Base-by-base conservation (phyloP, 2,888 invertebrate species). In the Arrhopalites spinosus region DNA sequence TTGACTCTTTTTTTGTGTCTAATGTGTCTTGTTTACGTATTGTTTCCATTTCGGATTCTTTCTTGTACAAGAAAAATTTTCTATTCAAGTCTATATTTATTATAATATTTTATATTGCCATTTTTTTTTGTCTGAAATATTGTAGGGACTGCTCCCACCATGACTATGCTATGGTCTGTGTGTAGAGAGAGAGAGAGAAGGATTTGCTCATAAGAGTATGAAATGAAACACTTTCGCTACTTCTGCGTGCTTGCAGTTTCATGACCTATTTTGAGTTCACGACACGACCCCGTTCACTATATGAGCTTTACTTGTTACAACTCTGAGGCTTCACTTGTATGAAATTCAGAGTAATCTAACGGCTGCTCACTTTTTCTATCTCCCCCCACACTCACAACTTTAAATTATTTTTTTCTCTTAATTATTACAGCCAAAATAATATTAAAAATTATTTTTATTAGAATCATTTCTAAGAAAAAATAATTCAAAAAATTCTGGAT, bases 201-300 rank as follows among this genome's bases (percentile, higher is more conserved):
- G 11, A 7, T 8, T 50, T 50, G 17, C 50, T 50, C 50, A 50
- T 36, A 11, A 25, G 23, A 53, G 20, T 27, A 13, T 59, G 59
- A 59, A 59, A 59, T 59, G 59, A 59, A 59, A 59, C 59, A 59
- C 59, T 59, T 59, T 59, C 59, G 59, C 59, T 59, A 59, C 59
- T 59, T 59, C 59, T 59, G 59, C 59, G 59, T 59, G 59, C 59
- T 59, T 59, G 69, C 74, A 74, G 67, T 74, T 74, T 74, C 59
- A 61, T 69, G 74, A 45, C 74, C 74, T 61, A 74, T 74, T 74
- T 74, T 36, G 59, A 74, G 74, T 74, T 74, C 74, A 67, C 45
- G 74, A 68, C 74, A 67, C 59, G 68, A 68, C 68, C 68, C 27
- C 61, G 43, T 74, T 68, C 74, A 63, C 27, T 47, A 61, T 27